Evolutionary conservation across 1,140 invertebrate species (phyloP).

Genomic region (Phymorhynchus buccinoides): DNA sequence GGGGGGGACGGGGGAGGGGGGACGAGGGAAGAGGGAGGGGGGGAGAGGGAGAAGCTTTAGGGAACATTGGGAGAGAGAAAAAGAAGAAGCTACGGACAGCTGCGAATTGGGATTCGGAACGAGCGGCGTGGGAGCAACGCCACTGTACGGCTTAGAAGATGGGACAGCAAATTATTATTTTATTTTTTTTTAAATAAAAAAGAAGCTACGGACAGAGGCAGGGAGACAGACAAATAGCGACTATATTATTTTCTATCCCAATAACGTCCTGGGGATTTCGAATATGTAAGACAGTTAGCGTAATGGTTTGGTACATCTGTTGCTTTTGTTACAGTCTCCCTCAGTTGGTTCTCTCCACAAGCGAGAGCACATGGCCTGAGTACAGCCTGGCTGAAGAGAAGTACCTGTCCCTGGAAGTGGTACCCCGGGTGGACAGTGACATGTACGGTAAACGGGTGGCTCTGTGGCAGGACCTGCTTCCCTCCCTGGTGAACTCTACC

Average conservation of each 20-base stretch:
- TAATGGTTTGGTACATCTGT: too few species aligned
- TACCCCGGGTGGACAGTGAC: background rate
- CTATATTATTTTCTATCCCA: background rate
- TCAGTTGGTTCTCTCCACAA: background rate
- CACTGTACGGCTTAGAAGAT: too few species aligned
- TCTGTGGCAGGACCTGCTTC: constrained; percentile 15
- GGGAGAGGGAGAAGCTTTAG: background rate
- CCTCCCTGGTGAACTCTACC: constrained; percentile 17
- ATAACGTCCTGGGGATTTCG: too few species aligned
- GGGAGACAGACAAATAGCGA: background rate
- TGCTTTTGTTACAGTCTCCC: background rate
- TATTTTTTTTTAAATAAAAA: too few species aligned
- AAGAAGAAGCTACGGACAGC: too few species aligned
- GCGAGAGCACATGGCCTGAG: background rate
- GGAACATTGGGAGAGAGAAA: background rate
- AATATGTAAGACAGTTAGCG: too few species aligned
- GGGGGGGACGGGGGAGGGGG: too few species aligned
- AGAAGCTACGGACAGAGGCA: too few species aligned
- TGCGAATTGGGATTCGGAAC: too few species aligned
- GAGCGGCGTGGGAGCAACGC: too few species aligned
- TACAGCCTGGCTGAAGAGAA: background rate
- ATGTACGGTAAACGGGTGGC: constrained; percentile 27
- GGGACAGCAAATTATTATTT: too few species aligned
- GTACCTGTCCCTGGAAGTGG: background rate
- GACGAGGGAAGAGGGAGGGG: background rate